A percentile compares a stretch with the other conserved stretches of the same genome.
phyloP scores from a whole-genome alignment of 2,113 vertebrate genomes.

The Heterotis niloticus region DNA sequence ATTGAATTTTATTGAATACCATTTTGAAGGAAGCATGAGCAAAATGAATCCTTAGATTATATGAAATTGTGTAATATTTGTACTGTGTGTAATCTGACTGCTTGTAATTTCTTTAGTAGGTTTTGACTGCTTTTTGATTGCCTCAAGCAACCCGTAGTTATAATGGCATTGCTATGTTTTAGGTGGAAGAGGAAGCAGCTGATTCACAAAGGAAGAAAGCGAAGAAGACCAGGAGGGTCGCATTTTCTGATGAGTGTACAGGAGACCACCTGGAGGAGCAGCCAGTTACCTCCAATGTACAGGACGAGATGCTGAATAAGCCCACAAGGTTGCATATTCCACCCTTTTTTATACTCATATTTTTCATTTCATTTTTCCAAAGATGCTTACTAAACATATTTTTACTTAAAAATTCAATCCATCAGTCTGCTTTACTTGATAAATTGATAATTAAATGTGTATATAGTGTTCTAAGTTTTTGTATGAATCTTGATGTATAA shows the following conservation, averaged over 20 bases:
- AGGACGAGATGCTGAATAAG: constrained; percentile 23
- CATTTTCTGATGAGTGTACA: background rate
- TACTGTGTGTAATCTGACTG: background rate
- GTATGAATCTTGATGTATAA: background rate
- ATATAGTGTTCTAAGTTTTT: no score
- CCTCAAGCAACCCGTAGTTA: background rate
- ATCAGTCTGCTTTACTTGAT: background rate
- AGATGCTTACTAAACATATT: background rate
- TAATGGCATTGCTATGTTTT: background rate
- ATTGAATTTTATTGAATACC: no score
- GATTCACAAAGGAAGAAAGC: background rate
- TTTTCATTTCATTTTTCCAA: background rate
- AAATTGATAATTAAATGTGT: no score
- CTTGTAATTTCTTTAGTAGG: background rate
- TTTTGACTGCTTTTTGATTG: background rate
- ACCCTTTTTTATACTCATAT: background rate
- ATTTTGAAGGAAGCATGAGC: background rate
- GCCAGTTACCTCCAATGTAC: background rate
- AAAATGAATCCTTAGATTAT: background rate
- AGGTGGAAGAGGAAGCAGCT: constrained; percentile 37
- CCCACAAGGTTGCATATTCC: constrained; percentile 51
- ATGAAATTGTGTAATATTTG: no score
- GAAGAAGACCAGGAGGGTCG: background rate
- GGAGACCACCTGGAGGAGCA: constrained; percentile 1
- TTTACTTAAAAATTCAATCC: background rate